These are phyloP conservation scores for Botia kubotai DNA, from an alignment of 2,797 vertebrate species.

Conservation along the genomic window DNA sequence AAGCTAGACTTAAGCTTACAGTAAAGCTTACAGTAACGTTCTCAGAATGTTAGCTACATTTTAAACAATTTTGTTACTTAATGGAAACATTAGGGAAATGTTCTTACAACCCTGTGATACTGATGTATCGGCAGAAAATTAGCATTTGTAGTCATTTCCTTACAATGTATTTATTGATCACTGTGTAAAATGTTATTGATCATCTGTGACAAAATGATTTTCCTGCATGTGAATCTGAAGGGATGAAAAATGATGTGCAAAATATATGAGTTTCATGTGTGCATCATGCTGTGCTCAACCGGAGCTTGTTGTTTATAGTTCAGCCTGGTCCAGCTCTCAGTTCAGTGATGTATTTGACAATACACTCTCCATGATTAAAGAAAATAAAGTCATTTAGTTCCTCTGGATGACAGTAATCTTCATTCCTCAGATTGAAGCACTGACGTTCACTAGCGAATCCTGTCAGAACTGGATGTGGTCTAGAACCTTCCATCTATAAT, in stretches of 20 bases:
- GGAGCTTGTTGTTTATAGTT: background rate
- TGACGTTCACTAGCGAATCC: background rate
- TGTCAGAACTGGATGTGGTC: slow-evolving; percentile 7
- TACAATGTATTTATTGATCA: background rate
- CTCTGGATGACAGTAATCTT: background rate
- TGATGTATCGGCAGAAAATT: too few relatives aligned
- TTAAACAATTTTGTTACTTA: too few relatives aligned
- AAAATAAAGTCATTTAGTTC: slow-evolving; percentile 27
- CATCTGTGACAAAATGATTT: background rate
- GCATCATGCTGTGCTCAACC: slow-evolving; percentile 2
- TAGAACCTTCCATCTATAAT: slow-evolving; percentile 15
- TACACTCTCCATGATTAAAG: background rate
- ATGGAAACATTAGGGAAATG: too few relatives aligned
- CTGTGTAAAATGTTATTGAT: background rate
- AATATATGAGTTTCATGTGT: background rate
- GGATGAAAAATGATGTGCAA: background rate
- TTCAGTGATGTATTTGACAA: background rate
- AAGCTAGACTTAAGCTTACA: background rate
- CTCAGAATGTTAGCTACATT: too few relatives aligned
- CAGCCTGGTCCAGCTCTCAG: background rate
- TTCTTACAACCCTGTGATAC: background rate
- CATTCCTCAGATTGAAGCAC: background rate
- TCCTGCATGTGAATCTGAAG: background rate
- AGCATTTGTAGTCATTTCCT: background rate
- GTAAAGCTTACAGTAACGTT: too few relatives aligned